Base-by-base conservation (phyloP, 2,888 invertebrate species). In the Tortricodes alternella region DNA sequence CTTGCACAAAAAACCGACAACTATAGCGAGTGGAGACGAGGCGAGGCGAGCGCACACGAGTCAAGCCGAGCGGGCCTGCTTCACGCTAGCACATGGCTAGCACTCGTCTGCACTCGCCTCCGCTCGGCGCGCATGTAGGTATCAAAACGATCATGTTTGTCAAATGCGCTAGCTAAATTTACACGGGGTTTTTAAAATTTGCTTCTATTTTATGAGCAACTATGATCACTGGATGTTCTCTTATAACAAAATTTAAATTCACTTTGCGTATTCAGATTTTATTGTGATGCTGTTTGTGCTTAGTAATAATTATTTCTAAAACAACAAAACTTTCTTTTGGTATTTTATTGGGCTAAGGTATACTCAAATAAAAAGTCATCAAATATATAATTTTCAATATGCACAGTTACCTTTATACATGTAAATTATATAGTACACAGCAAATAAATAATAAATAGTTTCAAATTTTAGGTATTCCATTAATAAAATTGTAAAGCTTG, bases 381-480 rank as follows among this genome's bases (percentile, higher is more conserved):
- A 88, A 88, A 87, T 89, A 88, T 88, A 89, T 87, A 87, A 79
- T 81, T 85, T 87, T 89, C 83, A 85, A 89, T 89, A 89, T 89
- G 89, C 89, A 89, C 89, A 89, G 82, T 89, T 87, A 89, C 78
- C 85, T 89, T 89, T 88, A 88, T 86, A 89, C 89, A 90, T 87
- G 89, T 87, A 89, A 89, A 87, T 86, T 88, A 89, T 89, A 89
- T 86, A 85, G 88, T 87, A 89, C 87, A 91, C 84, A 89, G 86
- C 87, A 87, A 89, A 90, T 85, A 89, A 90, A 89, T 88, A 89
- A 89, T 89, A 89, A 89, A 89, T 87, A 89, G 84, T 85, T 85
- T 85, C 84, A 83, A 85, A 83, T 84, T 82, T 78, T 80, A 81
- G 85, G 84, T 84, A 84, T 80, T 83, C 78, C 80, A 82, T 84